These are phyloP conservation scores for Chaenodraco wilsoni DNA, from an alignment of 2,797 vertebrate species.

Conservation along the genomic window DNA sequence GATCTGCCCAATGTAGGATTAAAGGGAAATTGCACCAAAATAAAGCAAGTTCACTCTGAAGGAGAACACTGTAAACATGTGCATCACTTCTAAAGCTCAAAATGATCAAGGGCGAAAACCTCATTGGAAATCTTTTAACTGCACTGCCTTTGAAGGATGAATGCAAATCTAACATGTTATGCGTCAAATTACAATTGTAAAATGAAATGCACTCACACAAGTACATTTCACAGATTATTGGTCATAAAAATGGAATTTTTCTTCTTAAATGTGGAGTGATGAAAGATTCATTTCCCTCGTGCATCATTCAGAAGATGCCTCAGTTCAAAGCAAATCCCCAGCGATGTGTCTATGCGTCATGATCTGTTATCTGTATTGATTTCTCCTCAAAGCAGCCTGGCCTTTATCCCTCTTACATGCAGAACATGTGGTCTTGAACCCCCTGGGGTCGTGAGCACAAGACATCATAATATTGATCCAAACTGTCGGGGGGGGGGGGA, in stretches of 20 bases:
- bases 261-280: background rate
- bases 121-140: background rate
- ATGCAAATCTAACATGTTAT: background rate
- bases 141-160: background rate
- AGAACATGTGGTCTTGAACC: slow-evolving; percentile 54
- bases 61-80: background rate
- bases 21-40: slow-evolving; percentile 14
- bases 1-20: background rate
- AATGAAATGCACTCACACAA: background rate
- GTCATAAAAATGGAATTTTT: too few relatives aligned
- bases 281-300: slow-evolving; percentile 20
- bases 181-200: background rate
- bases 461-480: slow-evolving; percentile 57
- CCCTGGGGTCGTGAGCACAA: slow-evolving; percentile 44
- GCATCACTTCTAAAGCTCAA: background rate
- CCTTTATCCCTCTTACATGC: slow-evolving; percentile 54
- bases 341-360: slow-evolving; percentile 37
- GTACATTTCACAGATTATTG: background rate
- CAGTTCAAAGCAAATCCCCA: slow-evolving; percentile 52
- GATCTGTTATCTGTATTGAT: slow-evolving; percentile 72
- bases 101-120: background rate
- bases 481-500: background rate
- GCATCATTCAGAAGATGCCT: slow-evolving; percentile 40
- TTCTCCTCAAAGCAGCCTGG: slow-evolving; percentile 51
- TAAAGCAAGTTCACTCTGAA: too few relatives aligned